Evolutionary conservation across 2,797 vertebrate genomes (phyloP).

Genomic region (Spinibarbus caldwelli): DNA sequence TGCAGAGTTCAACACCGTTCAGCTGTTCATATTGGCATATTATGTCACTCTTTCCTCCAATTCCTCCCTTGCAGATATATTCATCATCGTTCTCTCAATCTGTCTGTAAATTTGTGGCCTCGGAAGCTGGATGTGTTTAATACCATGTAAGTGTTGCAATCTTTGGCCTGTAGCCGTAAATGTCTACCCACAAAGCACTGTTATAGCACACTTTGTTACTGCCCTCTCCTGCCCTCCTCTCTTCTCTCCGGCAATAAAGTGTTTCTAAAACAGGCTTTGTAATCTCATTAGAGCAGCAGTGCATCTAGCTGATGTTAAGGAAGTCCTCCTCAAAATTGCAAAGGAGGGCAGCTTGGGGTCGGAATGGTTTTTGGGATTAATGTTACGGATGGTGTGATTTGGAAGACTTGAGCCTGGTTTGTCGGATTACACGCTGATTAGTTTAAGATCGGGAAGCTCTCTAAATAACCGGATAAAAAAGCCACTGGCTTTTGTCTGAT

Average conservation of each 20-base stretch:
- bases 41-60: constrained; percentile 13
- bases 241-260: constrained; percentile 26
- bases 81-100: background rate
- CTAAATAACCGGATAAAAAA: constrained; percentile 33
- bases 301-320: constrained; percentile 10
- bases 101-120: constrained; percentile 14
- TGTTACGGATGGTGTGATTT: constrained; percentile 31
- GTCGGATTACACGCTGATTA: constrained; percentile 41
- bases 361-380: constrained; percentile 22
- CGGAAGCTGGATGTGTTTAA: constrained; percentile 9
- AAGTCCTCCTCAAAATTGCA: constrained; percentile 9
- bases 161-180: constrained; percentile 25
- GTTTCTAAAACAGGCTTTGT: constrained; percentile 41
- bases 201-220: constrained; percentile 27
- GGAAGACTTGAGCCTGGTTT: constrained; percentile 9
- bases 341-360: constrained; percentile 2
- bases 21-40: constrained; percentile 35
- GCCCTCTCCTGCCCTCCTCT: constrained; percentile 20
- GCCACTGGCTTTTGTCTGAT: constrained; percentile 10
- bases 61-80: background rate
- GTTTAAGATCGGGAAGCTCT: constrained; percentile 34
- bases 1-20: constrained; percentile 21
- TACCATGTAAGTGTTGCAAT: constrained; percentile 18
- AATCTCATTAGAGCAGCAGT: constrained; percentile 39
- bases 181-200: constrained; percentile 32